Conservation (phyloP, 1,140 invertebrate genomes). For the Penaeus vannamei region DNA sequence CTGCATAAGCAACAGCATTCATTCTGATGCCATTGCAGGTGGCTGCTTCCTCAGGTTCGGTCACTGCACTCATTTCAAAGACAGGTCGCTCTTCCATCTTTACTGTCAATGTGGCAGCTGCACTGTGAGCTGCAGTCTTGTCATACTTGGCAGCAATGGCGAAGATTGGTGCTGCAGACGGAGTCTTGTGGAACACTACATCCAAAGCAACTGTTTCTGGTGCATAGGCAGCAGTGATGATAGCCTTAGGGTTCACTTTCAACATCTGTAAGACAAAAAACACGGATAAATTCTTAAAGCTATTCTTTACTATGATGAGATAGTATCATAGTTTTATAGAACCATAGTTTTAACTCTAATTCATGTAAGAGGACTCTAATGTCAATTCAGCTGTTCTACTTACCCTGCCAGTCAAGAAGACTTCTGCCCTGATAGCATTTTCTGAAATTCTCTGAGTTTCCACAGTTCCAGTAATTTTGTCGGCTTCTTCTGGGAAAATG, state of each 20-base stretch:
- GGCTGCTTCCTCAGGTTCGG: slow-evolving; percentile 2
- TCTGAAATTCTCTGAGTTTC: slow-evolving; percentile 4
- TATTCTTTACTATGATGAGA: too few species aligned
- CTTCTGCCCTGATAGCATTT: slow-evolving; percentile 40
- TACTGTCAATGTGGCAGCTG: slow-evolving; percentile 31
- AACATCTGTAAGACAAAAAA: slow-evolving; percentile 40
- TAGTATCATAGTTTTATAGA: too few species aligned
- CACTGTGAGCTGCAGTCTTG: background rate
- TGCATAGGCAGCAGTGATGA: background rate
- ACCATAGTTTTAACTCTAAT: background rate
- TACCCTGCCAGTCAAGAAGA: slow-evolving; percentile 17
- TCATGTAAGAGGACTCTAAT: too few species aligned
- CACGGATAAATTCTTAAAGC: background rate
- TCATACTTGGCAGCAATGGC: slow-evolving; percentile 38
- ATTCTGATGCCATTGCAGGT: slow-evolving; percentile 31
- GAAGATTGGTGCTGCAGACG: slow-evolving; percentile 29
- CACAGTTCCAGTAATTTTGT: slow-evolving; percentile 39
- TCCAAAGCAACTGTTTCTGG: slow-evolving; percentile 35
- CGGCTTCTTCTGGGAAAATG: slow-evolving; percentile 39
- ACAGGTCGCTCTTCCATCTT: background rate
- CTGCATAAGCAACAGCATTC: slow-evolving; percentile 8
- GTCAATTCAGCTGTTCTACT: background rate
- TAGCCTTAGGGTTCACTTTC: slow-evolving; percentile 17
- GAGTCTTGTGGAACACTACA: slow-evolving; percentile 44
- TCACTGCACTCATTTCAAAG: slow-evolving; percentile 24